Evolutionary conservation across 2,113 vertebrate genomes (phyloP), one percentile per base, ranked within the genome.

Genomic region (Psettodes erumei): DNA sequence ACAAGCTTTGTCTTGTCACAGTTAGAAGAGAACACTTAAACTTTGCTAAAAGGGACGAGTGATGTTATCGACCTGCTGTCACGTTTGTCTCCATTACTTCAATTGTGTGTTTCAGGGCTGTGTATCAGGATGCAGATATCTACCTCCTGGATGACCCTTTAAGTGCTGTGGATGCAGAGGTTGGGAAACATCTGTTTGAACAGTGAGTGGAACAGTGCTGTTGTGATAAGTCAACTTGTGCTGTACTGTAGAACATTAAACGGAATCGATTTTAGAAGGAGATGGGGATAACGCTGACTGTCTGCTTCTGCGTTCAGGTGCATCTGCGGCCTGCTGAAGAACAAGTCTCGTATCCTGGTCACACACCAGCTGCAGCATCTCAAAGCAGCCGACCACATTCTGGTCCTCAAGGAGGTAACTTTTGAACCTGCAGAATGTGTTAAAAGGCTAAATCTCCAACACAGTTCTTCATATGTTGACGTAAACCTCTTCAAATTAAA

Each of bases 301-400:
- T 42, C n/a, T 54, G 1, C 56, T 11, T 72, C 8, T 11, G 1
- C 37, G 2, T 1, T 5, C 84, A 99, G 98, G 77, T 99, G 98
- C 58, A 98, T 99, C 81, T 96, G 96, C 82, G 96, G 97, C 35
- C 83, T 96, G 13, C 92, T 99, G 72, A 94, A 90, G 56, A 94
- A 96, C 87, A 99, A 98, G 84, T 86, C 95, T 74, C 94, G 94
- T n/a, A 92, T 99, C 89, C 93, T 99, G 78, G 97, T 98, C 72
- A 99, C 98, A 16, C 98, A 99, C 77, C 98, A 99, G 91, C 85
- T 99, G 56, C 98, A 99, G 47, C 98, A 96, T 91, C 95, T 99
- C 45, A 95, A 89, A 87, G 93, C 95, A 56, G 96, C 95, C 27
- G 94, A 93, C 87, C 94, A 98, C 85, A 98, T 99, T 77, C 47